Percentiles rank a stretch among this genome's conserved stretches.
phyloP scores from a whole-genome alignment of 1,140 invertebrate genomes.

The Tetragnatha versicolor region DNA sequence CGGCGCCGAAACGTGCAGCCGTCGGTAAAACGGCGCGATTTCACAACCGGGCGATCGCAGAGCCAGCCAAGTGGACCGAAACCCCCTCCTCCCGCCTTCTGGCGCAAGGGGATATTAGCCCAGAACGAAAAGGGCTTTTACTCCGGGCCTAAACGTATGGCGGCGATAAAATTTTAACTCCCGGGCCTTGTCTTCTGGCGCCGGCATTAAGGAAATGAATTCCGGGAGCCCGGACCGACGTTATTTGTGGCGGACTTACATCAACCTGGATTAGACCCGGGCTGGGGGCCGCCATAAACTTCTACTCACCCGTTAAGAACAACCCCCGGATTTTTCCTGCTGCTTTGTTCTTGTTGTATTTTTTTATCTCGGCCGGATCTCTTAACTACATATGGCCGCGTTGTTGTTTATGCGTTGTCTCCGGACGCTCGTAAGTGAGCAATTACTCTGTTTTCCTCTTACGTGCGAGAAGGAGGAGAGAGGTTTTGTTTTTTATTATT shows the following conservation, averaged over 20 bases:
- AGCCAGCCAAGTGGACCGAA: conserved; percentile 37
- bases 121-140: conserved; percentile 43
- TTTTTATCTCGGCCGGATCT: conserved; percentile 49
- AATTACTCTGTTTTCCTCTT: too few species aligned
- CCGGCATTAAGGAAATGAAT: conserved; percentile 55
- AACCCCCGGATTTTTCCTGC: conserved; percentile 41
- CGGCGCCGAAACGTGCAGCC: conserved; percentile 53
- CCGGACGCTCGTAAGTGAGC: too few species aligned
- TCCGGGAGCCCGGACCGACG: conserved; percentile 34
- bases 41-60: conserved; percentile 49
- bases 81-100: background rate
- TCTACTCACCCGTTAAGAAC: conserved; percentile 47
- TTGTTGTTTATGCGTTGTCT: conserved; percentile 39
- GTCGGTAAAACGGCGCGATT: conserved; percentile 52
- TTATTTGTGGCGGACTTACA: conserved; percentile 55
- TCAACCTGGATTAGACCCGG: conserved; percentile 52
- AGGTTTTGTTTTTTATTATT: too few species aligned
- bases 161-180: conserved; percentile 54
- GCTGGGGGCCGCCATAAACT: conserved; percentile 42
- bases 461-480: too few species aligned
- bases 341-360: too few species aligned
- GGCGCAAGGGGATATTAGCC: background rate
- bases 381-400: conserved; percentile 47
- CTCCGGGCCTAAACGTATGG: conserved; percentile 51
- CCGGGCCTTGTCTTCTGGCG: conserved; percentile 46